Evolutionary conservation across 2,113 vertebrate species (phyloP).

Genomic region (Phalacrocorax brasilianus): DNA sequence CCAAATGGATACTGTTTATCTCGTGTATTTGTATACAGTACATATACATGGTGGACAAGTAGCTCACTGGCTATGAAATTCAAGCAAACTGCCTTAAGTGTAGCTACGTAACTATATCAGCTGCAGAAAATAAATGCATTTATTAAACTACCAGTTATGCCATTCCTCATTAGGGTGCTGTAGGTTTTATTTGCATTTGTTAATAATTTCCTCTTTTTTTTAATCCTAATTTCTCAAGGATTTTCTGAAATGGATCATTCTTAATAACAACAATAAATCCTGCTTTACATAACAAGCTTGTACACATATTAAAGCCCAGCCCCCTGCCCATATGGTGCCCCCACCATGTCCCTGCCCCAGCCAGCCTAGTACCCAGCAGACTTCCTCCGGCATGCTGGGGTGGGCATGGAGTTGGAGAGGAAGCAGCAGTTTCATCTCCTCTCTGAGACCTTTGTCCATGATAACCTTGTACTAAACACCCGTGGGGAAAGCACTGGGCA

Average conservation of each 20-base stretch:
- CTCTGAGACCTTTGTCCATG: neutral
- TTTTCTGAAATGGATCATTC: neutral
- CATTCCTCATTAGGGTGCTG: neutral
- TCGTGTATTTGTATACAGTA: neutral
- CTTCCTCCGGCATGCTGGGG: neutral
- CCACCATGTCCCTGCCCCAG: neutral
- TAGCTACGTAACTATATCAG: neutral
- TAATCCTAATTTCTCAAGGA: neutral
- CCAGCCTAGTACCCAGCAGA: neutral
- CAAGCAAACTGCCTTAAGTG: neutral
- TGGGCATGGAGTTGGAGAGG: neutral
- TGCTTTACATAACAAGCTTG: neutral
- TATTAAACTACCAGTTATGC: neutral
- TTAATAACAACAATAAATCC: neutral
- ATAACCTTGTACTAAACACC: neutral
- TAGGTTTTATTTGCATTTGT: neutral
- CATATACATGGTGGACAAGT: neutral
- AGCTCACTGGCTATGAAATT: neutral
- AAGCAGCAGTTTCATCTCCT: neutral
- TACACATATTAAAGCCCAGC: neutral
- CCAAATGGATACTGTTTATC: neutral
- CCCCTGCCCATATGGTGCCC: accelerated
- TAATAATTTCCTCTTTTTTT: neutral
- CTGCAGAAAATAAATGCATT: neutral
- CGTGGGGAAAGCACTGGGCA: neutral